Percentiles rank a stretch among this genome's conserved stretches.
Evolutionary conservation across 1,140 invertebrate genomes (phyloP).

Genomic region (Drosophila melanica): DNA sequence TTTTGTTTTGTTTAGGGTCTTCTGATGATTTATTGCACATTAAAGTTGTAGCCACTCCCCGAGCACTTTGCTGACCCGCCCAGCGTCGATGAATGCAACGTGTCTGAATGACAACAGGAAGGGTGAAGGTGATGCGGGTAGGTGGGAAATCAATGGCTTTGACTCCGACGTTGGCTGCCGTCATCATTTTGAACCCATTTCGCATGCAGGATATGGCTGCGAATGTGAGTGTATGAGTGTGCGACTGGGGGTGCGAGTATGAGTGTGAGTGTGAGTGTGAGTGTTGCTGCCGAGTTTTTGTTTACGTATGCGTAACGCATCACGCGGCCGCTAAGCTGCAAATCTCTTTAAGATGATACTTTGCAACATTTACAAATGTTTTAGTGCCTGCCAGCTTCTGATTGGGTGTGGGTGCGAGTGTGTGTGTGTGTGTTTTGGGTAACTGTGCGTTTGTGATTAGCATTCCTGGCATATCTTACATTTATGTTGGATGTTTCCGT

Average conservation of each 20-base stretch:
- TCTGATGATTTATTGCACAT: slow-evolving; percentile 64
- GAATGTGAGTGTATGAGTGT: neutral
- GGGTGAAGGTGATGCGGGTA: too few relatives aligned
- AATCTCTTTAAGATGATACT: slow-evolving; percentile 83
- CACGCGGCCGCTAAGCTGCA: slow-evolving; percentile 78
- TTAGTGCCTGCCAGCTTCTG: slow-evolving; percentile 53
- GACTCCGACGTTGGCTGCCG: slow-evolving; percentile 29
- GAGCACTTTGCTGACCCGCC: slow-evolving; percentile 18
- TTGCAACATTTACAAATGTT: slow-evolving; percentile 83
- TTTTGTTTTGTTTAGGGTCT: slow-evolving; percentile 34
- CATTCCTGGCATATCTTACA: slow-evolving; percentile 80
- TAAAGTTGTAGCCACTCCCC: slow-evolving; percentile 40
- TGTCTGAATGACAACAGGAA: slow-evolving; percentile 17
- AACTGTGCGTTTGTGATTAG: slow-evolving; percentile 70
- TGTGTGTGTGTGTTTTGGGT: slow-evolving; percentile 30
- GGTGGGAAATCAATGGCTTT: slow-evolving; percentile 58
- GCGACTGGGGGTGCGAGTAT: neutral
- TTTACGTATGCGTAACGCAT: slow-evolving; percentile 81
- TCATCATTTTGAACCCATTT: slow-evolving; percentile 41
- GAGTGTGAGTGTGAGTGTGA: slow-evolving; percentile 13
- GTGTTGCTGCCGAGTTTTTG: slow-evolving; percentile 47
- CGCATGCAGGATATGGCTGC: slow-evolving; percentile 41
- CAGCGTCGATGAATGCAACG: slow-evolving; percentile 46
- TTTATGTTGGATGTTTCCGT: slow-evolving; percentile 82
- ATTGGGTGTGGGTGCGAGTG: slow-evolving; percentile 25